These are phyloP conservation scores for Telmatochromis sp. DNA, from an alignment of 2,113 vertebrate species.

Conservation along the genomic window DNA sequence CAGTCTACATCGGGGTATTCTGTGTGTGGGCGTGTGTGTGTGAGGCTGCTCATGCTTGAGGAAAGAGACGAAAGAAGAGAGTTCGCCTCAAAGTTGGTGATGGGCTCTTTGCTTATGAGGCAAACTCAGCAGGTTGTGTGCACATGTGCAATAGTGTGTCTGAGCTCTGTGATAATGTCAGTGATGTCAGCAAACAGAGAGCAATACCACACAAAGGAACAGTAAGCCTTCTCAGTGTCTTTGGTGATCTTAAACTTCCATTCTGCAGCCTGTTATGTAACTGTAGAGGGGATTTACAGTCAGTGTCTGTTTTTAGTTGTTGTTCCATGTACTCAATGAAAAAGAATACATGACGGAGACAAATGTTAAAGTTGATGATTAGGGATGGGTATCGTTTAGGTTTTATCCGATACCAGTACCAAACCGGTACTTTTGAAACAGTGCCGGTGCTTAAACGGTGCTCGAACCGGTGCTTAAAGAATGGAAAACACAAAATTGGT, in stretches of 20 bases:
- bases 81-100: slow-evolving; percentile 39
- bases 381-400: no score
- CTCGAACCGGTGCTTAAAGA: accelerated
- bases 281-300: not conserved
- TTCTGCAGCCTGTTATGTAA: slow-evolving; percentile 19
- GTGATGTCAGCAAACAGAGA: slow-evolving; percentile 32
- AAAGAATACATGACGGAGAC: not conserved
- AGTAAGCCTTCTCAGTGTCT: slow-evolving; percentile 24
- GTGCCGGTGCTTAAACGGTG: no score
- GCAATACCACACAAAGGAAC: slow-evolving; percentile 19
- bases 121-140: slow-evolving; percentile 26
- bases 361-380: not conserved
- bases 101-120: slow-evolving; percentile 21
- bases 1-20: slow-evolving; percentile 1
- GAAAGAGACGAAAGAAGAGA: slow-evolving; percentile 5
- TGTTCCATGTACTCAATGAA: not conserved
- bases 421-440: no score
- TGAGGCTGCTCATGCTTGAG: not conserved
- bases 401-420: no score
- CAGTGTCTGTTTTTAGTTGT: not conserved
- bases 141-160: not conserved
- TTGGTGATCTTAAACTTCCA: slow-evolving; percentile 30
- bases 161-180: slow-evolving; percentile 37
- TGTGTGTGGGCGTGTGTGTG: not conserved
- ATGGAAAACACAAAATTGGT: no score